A percentile compares a stretch with the other conserved stretches of the same genome.
Conservation (phyloP, 1,140 invertebrate species). For the Atta colombica region DNA sequence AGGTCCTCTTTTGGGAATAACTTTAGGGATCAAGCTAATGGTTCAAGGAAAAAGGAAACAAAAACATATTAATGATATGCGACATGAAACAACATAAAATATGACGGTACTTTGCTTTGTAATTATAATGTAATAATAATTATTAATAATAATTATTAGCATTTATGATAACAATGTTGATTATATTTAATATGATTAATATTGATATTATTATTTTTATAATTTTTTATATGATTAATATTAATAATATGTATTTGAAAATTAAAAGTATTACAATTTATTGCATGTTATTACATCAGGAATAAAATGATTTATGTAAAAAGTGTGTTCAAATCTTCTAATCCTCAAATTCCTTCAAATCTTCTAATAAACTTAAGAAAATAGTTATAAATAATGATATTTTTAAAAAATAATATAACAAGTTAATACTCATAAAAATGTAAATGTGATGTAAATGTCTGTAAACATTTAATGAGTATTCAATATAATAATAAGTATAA, state of each 20-base stretch:
- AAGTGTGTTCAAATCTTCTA: slow-evolving; percentile 7
- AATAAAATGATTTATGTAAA: slow-evolving; percentile 13
- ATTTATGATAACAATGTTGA: background rate
- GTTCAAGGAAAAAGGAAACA: background rate
- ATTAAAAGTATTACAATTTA: slow-evolving; percentile 3
- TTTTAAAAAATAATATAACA: background rate
- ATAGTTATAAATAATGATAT: background rate
- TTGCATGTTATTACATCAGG: background rate
- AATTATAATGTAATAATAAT: too few relatives aligned
- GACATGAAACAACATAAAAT: background rate
- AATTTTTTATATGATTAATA: background rate
- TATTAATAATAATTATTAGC: slow-evolving; percentile 9
- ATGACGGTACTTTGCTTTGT: too few relatives aligned
- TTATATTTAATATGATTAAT: background rate
- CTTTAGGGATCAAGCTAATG: background rate
- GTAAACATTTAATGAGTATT: slow-evolving; percentile 30
- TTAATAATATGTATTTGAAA: background rate
- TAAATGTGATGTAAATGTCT: slow-evolving; percentile 11
- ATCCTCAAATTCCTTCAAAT: background rate
- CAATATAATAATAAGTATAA: background rate
- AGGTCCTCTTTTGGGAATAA: background rate
- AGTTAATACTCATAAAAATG: background rate
- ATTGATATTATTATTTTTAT: background rate
- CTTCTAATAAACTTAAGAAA: background rate
- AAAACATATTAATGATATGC: background rate